These are phyloP conservation scores for Tachystola acroxantha DNA, from an alignment of 2,888 invertebrate species.

Conservation along the genomic window DNA sequence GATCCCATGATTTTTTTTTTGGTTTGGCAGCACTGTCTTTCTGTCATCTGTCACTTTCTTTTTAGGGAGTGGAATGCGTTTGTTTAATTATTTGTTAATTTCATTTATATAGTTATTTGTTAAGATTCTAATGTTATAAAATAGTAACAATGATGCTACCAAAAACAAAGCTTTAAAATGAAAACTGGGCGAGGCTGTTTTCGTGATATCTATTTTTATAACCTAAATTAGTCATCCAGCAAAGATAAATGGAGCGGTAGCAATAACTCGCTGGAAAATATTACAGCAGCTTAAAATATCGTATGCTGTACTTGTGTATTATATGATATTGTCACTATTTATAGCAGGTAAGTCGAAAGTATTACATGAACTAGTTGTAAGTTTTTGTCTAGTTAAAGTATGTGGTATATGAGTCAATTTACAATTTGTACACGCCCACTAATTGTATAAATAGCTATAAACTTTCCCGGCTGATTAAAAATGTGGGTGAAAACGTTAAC, in stretches of 20 bases:
- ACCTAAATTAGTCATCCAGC: conserved; percentile 55
- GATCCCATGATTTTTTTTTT: neutral
- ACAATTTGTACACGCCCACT: conserved; percentile 17
- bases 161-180: conserved; percentile 6
- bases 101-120: conserved; percentile 7
- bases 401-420: neutral
- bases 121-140: neutral
- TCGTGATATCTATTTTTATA: conserved; percentile 54
- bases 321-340: conserved; percentile 4
- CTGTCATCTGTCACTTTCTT: conserved; percentile 8
- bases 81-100: conserved; percentile 7
- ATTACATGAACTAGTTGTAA: neutral
- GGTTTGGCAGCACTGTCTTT: neutral
- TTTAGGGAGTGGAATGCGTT: conserved; percentile 11
- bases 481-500: no score
- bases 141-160: conserved; percentile 5
- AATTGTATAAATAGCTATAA: neutral
- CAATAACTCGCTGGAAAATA: conserved; percentile 43
- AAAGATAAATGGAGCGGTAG: conserved; percentile 46
- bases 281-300: conserved; percentile 15
- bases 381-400: conserved; percentile 14
- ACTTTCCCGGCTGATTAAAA: neutral
- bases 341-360: conserved; percentile 6
- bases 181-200: conserved; percentile 8
- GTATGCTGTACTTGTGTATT: conserved; percentile 8